Evolutionary conservation across 2,888 invertebrate species (phyloP), one percentile per base, ranked within the genome.

Genomic region (Azorinus chamasolen): DNA sequence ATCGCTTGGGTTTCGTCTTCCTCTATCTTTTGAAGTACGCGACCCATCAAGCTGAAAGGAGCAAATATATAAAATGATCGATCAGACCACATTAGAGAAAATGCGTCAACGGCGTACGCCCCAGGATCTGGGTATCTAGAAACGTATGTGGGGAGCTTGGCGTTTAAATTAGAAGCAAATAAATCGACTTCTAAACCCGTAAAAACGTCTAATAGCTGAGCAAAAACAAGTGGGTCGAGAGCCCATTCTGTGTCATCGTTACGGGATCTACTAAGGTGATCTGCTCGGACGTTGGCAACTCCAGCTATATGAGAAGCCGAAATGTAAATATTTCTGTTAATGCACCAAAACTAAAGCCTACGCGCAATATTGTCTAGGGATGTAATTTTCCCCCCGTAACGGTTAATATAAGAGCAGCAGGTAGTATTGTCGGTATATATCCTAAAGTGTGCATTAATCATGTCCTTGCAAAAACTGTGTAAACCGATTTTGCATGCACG

Each of bases 81-180:
- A 5, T 43, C 20, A 39, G 16, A 20, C 79, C 74, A 75, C 54
- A 62, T 32, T n/a, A 73, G 6, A 14, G 64, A 27, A 69, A 77
- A 72, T 14, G 73, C 73, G 70, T 77, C 64, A 43, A 80, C 48
- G n/a, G n/a, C n/a, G n/a, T n/a, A n/a, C n/a, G n/a, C n/a, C n/a
- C n/a, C n/a, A n/a, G n/a, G n/a, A n/a, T n/a, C n/a, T n/a, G n/a
- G n/a, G n/a, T n/a, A n/a, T n/a, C n/a, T n/a, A n/a, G n/a, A n/a
- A n/a, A n/a, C n/a, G n/a, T n/a, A n/a, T n/a, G n/a, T n/a, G n/a
- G n/a, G n/a, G n/a, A n/a, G n/a, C n/a, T n/a, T n/a, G n/a, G n/a
- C n/a, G n/a, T n/a, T n/a, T 39, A 59, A 41, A 50, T 59, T 46
- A 6, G 68, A 68, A 20, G 68, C 58, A 61, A 61, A 62, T 46